Evolutionary conservation across 2,113 vertebrate genomes (phyloP), one percentile per base, ranked within the genome.

Genomic region (Stigmatopora argus): DNA sequence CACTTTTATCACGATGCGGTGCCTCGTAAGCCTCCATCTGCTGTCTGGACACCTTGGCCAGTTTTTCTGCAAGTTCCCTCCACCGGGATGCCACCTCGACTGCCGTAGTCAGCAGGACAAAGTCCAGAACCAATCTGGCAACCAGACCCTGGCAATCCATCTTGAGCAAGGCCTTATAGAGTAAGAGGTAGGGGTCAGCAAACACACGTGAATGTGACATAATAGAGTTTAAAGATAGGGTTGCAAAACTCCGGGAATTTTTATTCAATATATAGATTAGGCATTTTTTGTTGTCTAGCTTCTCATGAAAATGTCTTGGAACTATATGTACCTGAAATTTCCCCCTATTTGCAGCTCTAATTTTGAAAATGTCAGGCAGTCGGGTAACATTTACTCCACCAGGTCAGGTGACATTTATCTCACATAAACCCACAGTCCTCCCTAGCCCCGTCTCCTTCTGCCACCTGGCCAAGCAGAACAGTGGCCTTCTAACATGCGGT

Each of bases 1-100:
- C 95, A 0, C 87, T 92, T 80, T 90, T 92, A 90, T 98, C 96
- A 0, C 94, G 85, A 74, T 99, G 95, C 0, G 97, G 97, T 0
- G 94, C 94, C 83, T 99, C 97, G 0, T 98, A 99, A 0, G 94
- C 94, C 0, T 99, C 97, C 96, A 98, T 96, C 91, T 99, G 97
- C 78, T 96, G 96, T 71, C 80, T 90, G 77, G 96, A 96, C 55
- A 97, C 95, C 44, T 91, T 93, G 66, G 93, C 91, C 0, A 99
- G 90, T 75, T 94, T 97, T 76, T 98, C 96, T 0, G 97, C 96
- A 2, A 99, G 92, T 70, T 99, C 97, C 80, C 96, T 87, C 97
- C 97, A 99, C 66, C 96, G 92, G n/a, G 93, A 90, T 0, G 96
- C 93, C 84, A 97, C 95, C 85, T 99, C 97, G n/a, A 99, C 97